A percentile compares a stretch with the other conserved stretches of the same genome.
phyloP scores from a whole-genome alignment of 2,888 invertebrate genomes.

The Dioctria rufipes region DNA sequence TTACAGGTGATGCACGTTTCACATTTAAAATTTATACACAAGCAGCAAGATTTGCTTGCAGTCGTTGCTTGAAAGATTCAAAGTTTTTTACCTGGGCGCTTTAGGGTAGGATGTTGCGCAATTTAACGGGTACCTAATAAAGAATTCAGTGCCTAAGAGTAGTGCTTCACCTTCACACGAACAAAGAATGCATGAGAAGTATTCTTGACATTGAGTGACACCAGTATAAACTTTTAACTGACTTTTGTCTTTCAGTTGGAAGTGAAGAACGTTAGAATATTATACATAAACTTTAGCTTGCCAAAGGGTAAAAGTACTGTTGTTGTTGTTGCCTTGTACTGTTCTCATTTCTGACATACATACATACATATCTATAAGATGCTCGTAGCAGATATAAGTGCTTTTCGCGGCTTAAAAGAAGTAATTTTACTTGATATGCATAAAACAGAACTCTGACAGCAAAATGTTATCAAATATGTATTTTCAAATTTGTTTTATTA shows the following conservation, averaged over 20 bases:
- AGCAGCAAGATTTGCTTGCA: constrained; percentile 25
- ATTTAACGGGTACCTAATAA: constrained; percentile 10
- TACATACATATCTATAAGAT: too few species aligned
- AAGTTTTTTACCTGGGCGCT: constrained; percentile 26
- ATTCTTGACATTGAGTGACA: constrained; percentile 32
- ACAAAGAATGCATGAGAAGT: constrained; percentile 29
- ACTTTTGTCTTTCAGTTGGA: neutral
- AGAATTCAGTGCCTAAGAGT: constrained; percentile 33
- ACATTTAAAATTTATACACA: constrained; percentile 45
- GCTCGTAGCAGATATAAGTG: too few species aligned
- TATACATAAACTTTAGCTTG: too few species aligned
- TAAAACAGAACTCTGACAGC: too few species aligned
- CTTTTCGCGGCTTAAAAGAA: too few species aligned
- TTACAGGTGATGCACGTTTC: constrained; percentile 20
- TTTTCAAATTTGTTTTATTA: too few species aligned
- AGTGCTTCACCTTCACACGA: constrained; percentile 12
- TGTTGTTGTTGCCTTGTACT: too few species aligned
- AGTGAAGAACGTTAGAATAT: too few species aligned
- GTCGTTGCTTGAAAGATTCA: neutral
- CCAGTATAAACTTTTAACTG: constrained; percentile 38
- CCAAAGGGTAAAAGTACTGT: too few species aligned
- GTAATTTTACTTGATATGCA: too few species aligned
- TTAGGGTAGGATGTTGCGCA: neutral
- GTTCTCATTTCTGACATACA: too few species aligned
- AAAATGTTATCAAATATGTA: too few species aligned